Percentiles rank a stretch among this genome's conserved stretches.
Evolutionary conservation across 2,113 vertebrate genomes (phyloP).

Genomic region (Megaceryle maxima): DNA sequence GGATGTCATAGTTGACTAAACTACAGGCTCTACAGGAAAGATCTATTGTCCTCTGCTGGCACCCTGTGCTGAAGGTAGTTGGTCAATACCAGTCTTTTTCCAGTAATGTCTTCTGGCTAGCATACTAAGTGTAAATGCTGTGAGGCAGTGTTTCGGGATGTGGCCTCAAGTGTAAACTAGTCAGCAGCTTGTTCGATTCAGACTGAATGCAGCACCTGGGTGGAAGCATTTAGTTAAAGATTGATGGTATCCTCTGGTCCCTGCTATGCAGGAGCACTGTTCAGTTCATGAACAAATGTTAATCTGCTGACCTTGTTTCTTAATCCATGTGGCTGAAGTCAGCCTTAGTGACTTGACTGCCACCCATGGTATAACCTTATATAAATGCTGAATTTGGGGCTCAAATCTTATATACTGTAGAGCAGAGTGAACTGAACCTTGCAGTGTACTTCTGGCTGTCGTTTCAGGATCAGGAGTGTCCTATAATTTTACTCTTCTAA

Average conservation of each 20-base stretch:
- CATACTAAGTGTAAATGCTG: not conserved
- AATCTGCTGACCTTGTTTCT: conserved; percentile 32
- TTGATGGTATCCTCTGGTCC: not conserved
- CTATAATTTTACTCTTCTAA: not conserved
- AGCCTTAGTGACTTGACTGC: not conserved
- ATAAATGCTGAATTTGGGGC: not conserved
- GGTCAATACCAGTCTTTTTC: not conserved
- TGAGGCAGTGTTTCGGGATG: not conserved
- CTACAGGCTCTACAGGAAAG: not conserved
- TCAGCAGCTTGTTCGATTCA: not conserved
- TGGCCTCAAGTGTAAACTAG: not conserved
- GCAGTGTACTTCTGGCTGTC: not conserved
- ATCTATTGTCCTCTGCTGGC: not conserved
- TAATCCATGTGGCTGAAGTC: conserved; percentile 6
- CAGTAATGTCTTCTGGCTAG: not conserved
- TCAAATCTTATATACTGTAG: rapidly evolving
- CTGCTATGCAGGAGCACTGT: not conserved
- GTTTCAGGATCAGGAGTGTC: not conserved
- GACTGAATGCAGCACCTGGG: not conserved
- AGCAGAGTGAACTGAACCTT: not conserved
- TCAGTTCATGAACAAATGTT: not conserved
- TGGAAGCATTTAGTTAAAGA: conserved; percentile 9
- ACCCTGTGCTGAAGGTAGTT: not conserved
- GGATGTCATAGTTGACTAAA: not conserved
- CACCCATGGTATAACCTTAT: not conserved